phyloP scores from a whole-genome alignment of 2,888 invertebrate species.

The Micropterix aruncella region DNA sequence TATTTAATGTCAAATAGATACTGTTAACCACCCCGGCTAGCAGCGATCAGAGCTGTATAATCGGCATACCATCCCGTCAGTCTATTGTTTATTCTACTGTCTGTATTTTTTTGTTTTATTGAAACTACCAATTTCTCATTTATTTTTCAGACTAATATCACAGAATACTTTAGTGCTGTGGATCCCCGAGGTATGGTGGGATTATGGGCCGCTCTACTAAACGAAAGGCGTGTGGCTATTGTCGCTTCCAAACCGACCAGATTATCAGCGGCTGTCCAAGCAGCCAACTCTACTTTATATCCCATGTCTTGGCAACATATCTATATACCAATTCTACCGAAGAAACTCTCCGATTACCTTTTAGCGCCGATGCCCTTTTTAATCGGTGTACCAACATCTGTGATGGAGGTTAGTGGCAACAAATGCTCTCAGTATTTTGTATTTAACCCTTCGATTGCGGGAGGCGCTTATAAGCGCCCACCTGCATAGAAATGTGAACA shows the following conservation, averaged over 20 bases:
- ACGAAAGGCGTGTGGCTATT: constrained; percentile 87
- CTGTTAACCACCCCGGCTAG: too few relatives aligned
- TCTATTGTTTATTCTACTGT: constrained; percentile 5
- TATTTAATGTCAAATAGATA: too few relatives aligned
- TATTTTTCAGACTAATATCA: constrained; percentile 75
- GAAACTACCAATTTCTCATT: constrained; percentile 3
- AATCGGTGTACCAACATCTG: constrained; percentile 83
- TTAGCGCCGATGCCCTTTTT: constrained; percentile 96
- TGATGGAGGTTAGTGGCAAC: constrained; percentile 70
- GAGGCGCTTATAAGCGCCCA: too few relatives aligned
- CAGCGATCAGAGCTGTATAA: too few relatives aligned
- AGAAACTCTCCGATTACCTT: constrained; percentile 77
- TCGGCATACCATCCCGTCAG: too few relatives aligned
- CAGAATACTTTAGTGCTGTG: constrained; percentile 96
- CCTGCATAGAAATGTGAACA: too few relatives aligned
- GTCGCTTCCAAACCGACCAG: constrained; percentile 81
- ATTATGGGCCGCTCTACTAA: constrained; percentile 88
- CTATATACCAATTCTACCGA: constrained; percentile 89
- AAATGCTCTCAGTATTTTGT: too few relatives aligned
- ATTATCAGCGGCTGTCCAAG: constrained; percentile 86
- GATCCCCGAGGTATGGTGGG: constrained; percentile 90
- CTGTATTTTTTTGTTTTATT: constrained; percentile 7
- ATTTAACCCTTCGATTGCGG: too few relatives aligned
- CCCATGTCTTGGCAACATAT: constrained; percentile 99
- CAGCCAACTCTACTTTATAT: constrained; percentile 86